These are phyloP conservation scores for Orycteropus afer DNA, from an alignment of 2,113 vertebrate genomes.

Conservation along the genomic window DNA sequence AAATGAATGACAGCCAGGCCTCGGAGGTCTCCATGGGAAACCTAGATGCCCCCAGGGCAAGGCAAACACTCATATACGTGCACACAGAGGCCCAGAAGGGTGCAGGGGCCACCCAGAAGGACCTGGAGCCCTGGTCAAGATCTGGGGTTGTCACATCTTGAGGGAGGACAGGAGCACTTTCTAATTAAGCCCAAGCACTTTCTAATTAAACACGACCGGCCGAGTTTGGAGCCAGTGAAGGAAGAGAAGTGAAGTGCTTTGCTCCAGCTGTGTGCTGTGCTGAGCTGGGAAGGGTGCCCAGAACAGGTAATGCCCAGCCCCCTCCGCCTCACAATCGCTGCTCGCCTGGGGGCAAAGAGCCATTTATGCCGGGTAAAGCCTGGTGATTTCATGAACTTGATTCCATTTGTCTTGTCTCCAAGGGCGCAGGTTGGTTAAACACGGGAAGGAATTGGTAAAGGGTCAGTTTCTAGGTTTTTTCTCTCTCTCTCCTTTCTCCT, in stretches of 20 bases:
- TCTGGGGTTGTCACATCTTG: neutral
- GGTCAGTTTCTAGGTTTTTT: neutral
- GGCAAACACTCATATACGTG: accelerated
- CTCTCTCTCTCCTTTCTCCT: neutral
- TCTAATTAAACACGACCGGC: neutral
- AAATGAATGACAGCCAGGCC: neutral
- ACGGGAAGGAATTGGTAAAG: neutral
- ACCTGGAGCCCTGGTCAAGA: neutral
- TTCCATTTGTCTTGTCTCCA: neutral
- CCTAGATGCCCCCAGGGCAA: neutral
- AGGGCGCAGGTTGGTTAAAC: neutral
- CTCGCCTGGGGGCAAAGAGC: neutral
- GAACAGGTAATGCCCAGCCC: conserved; percentile 31
- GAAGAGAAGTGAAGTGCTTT: neutral
- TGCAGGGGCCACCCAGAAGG: neutral
- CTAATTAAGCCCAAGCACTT: neutral
- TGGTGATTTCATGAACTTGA: neutral
- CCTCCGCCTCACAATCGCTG: neutral
- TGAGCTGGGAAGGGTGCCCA: conserved; percentile 59
- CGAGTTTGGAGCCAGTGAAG: neutral
- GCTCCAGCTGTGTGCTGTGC: neutral
- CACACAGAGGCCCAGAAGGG: accelerated
- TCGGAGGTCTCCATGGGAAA: neutral
- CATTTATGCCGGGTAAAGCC: conserved; percentile 15
- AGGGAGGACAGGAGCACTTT: neutral